Conservation (phyloP, 2,888 invertebrate genomes). For the Chrysolina haemoptera region DNA sequence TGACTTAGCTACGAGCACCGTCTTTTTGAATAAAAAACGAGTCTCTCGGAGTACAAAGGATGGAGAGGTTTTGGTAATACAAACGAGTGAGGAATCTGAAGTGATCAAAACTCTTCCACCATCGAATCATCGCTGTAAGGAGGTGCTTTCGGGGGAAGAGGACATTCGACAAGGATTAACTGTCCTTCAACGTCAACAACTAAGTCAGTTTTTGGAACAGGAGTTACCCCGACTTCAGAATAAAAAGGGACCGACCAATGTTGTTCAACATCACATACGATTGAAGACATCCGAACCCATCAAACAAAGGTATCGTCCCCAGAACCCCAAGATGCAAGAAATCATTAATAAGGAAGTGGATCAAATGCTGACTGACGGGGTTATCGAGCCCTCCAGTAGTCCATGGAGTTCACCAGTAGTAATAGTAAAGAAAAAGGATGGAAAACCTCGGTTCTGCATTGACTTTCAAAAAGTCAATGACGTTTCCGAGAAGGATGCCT, state of each 20-base stretch:
- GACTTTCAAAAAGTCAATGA: slow-evolving; percentile 22
- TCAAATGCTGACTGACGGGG: slow-evolving; percentile 31
- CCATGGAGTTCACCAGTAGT: slow-evolving; percentile 45
- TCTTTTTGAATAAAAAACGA: not conserved
- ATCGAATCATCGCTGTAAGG: too few species aligned
- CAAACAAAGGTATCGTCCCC: not conserved
- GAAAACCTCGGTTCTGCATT: slow-evolving; percentile 43
- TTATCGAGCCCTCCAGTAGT: slow-evolving; percentile 41
- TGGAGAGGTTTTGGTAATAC: too few species aligned
- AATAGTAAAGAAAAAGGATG: slow-evolving; percentile 41
- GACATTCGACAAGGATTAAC: too few species aligned
- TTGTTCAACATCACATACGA: not conserved
- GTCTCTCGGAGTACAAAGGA: not conserved
- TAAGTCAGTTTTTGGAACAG: not conserved
- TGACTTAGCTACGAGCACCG: not conserved
- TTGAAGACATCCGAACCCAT: not conserved
- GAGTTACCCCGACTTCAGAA: not conserved
- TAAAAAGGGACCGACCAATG: not conserved
- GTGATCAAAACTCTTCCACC: too few species aligned
- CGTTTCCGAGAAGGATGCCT: too few species aligned
- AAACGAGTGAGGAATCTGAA: too few species aligned
- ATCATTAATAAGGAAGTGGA: slow-evolving; percentile 35
- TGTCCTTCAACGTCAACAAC: too few species aligned
- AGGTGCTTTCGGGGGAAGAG: too few species aligned
- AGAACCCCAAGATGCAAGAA: not conserved